phyloP scores from a whole-genome alignment of 2,113 vertebrate species.

The Callospermophilus lateralis region DNA sequence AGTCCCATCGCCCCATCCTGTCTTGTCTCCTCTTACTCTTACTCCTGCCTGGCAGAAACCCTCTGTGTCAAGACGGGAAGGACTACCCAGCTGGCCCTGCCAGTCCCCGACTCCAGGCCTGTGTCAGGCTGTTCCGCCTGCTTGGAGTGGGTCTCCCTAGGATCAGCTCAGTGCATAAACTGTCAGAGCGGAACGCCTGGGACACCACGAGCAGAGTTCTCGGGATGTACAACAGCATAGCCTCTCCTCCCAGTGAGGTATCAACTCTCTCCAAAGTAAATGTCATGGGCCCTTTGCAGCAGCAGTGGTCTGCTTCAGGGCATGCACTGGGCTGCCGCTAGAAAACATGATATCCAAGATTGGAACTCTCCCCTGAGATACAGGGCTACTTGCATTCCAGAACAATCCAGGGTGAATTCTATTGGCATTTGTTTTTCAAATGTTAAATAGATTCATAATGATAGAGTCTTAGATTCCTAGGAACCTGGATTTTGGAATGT shows the following conservation, averaged over 20 bases:
- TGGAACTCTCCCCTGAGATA: background rate
- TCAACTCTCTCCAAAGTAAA: fast-evolving
- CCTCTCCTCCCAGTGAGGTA: fast-evolving
- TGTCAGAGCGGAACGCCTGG: background rate
- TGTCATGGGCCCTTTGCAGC: background rate
- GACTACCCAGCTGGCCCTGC: background rate
- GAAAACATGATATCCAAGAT: background rate
- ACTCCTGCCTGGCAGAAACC: background rate
- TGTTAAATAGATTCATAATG: background rate
- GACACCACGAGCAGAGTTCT: background rate
- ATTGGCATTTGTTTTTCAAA: background rate
- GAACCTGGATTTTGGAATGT: slow-evolving; percentile 32
- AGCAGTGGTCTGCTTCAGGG: background rate
- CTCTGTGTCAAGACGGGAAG: background rate
- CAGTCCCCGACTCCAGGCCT: background rate
- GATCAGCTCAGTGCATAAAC: background rate
- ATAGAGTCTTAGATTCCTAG: background rate
- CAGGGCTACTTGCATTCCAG: background rate
- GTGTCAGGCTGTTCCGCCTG: background rate
- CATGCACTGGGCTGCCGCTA: background rate
- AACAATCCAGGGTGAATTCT: background rate
- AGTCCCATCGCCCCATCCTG: background rate
- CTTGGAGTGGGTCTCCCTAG: background rate
- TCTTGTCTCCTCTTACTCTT: background rate
- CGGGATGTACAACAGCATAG: fast-evolving